Evolutionary conservation across 2,888 invertebrate genomes (phyloP).

Genomic region (Oligia fasciuncula): DNA sequence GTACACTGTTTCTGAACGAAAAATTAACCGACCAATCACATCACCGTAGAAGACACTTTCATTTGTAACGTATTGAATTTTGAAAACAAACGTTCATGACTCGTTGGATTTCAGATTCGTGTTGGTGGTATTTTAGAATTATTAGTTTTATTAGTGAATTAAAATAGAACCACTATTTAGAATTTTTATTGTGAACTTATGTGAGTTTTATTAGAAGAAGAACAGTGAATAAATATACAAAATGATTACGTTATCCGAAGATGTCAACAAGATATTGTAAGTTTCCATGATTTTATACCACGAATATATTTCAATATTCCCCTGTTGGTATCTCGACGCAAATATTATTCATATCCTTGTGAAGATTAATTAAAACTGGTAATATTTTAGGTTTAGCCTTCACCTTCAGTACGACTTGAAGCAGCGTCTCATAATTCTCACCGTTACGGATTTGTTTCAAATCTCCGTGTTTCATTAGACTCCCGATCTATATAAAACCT

Average conservation of each 20-base stretch:
- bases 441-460: constrained; percentile 51
- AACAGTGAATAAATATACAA: constrained; percentile 50
- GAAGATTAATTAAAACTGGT: neutral
- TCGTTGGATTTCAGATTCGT: constrained; percentile 60
- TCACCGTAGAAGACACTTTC: constrained; percentile 61
- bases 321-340: neutral
- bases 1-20: constrained; percentile 58
- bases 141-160: constrained; percentile 56
- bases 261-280: constrained; percentile 84
- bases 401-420: neutral
- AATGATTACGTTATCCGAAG: constrained; percentile 79
- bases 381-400: neutral
- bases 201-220: constrained; percentile 55
- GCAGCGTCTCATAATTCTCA: constrained; percentile 32
- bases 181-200: constrained; percentile 56
- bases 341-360: neutral
- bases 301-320: neutral
- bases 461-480: constrained; percentile 19
- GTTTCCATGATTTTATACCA: constrained; percentile 64
- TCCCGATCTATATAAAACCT: constrained; percentile 28
- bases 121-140: constrained; percentile 58
- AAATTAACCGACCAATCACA: constrained; percentile 70
- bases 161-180: constrained; percentile 25
- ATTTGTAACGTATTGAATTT: constrained; percentile 75
- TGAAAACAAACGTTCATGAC: constrained; percentile 74